Evolutionary conservation across 2,888 invertebrate genomes (phyloP).

Genomic region (Ypsolopha scabrella): DNA sequence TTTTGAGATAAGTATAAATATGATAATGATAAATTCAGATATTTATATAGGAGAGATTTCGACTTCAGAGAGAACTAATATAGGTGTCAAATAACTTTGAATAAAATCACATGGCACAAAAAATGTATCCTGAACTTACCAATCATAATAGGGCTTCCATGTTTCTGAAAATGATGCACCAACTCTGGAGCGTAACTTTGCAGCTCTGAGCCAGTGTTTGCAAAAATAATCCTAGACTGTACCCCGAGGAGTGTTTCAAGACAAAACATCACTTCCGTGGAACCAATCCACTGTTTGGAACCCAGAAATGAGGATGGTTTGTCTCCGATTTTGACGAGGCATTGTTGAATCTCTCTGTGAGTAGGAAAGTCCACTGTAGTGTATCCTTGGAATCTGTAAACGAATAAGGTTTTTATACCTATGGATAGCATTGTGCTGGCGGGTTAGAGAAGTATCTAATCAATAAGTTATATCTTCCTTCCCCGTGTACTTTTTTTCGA

Average conservation of each 20-base stretch:
- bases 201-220: slow-evolving; percentile 88
- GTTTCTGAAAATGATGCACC: slow-evolving; percentile 88
- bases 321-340: slow-evolving; percentile 94
- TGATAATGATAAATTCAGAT: too few species aligned
- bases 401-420: neutral
- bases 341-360: slow-evolving; percentile 91
- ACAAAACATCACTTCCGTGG: slow-evolving; percentile 95
- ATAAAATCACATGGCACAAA: too few species aligned
- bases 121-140: slow-evolving; percentile 66
- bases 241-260: slow-evolving; percentile 84
- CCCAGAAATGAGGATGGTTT: slow-evolving; percentile 89
- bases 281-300: slow-evolving; percentile 97
- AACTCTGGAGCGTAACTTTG: slow-evolving; percentile 83
- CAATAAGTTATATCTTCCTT: too few species aligned
- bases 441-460: too few species aligned
- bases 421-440: too few species aligned
- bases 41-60: too few species aligned
- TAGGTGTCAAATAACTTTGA: too few species aligned
- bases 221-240: slow-evolving; percentile 84
- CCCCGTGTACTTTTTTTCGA: too few species aligned
- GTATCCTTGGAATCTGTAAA: slow-evolving; percentile 81
- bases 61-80: too few species aligned
- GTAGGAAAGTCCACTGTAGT: slow-evolving; percentile 81
- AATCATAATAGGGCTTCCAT: slow-evolving; percentile 98
- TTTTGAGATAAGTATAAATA: too few species aligned